Evolutionary conservation across 2,113 vertebrate species (phyloP), one percentile per base, ranked within the genome.

Genomic region (Sprattus sprattus): DNA sequence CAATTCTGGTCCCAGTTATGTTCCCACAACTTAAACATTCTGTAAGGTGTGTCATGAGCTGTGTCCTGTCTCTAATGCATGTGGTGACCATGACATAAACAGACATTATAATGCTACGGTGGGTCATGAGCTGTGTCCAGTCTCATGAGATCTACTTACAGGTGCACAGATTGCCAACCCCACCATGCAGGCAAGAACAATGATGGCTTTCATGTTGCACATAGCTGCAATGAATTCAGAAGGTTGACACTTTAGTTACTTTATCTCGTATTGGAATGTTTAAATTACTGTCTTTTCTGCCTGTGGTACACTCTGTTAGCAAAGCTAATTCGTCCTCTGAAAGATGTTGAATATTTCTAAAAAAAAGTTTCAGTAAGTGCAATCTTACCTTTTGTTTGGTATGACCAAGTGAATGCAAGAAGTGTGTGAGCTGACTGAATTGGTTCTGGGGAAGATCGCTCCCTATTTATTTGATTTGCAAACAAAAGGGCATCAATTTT

Each of bases 381-480:
- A 10, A 15, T 32, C 64, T 71, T 71, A 71, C 64, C 64, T 71
- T 71, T 13, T 8, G n/a, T 25, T 9, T 32, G 8, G 25, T 32
- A 71, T 71, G 64, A 32, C 25, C 25, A 71, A 32, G 25, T 71
- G 64, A 28, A 28, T 71, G 64, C 15, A 32, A 18, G 54, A 45
- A 32, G 20, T 39, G 2, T 75, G 7, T 54, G n/a, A 87, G 88
- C 87, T 84, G 80, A 50, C 82, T 20, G 39, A 45, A 28, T 71
- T 71, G 64, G 64, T 71, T 71, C 8, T 28, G 64, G 80, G 84
- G 25, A 84, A 78, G 88, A 89, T 88, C 85, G 82, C 87, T 86
- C 88, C 92, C 92, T 92, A 93, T 93, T 94, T 94, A 94, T 89
- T 84, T 84, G 89, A 85, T 80, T 47, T 47, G 52, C 32, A 71